Evolutionary conservation across 2,113 vertebrate genomes (phyloP).

Genomic region (Himantopus leucocephalus): DNA sequence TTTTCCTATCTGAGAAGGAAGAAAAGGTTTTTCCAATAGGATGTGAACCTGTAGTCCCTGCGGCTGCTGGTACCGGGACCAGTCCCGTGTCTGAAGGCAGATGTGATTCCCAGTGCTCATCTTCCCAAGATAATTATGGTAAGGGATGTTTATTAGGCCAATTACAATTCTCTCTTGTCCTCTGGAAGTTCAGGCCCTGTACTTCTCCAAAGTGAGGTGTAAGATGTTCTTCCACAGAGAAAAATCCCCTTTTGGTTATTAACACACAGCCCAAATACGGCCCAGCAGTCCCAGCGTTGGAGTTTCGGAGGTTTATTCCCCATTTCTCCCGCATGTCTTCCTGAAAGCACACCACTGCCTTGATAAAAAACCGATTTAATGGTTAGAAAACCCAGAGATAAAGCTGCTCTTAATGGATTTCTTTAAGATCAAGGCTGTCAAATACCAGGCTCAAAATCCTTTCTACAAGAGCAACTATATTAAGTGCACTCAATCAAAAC

Average conservation of each 20-base stretch:
- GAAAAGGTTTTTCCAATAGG: background rate
- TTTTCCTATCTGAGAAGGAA: background rate
- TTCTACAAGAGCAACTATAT: background rate
- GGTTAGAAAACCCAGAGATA: background rate
- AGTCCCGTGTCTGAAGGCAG: background rate
- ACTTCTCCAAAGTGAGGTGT: background rate
- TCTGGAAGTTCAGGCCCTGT: too few relatives aligned
- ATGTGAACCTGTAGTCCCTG: background rate
- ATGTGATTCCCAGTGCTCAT: fast-evolving
- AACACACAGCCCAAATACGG: background rate
- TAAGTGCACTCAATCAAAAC: slow-evolving; percentile 24
- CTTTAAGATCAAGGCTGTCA: slow-evolving; percentile 44
- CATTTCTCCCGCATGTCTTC: background rate
- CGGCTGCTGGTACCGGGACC: fast-evolving
- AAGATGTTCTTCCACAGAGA: background rate
- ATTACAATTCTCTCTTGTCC: too few relatives aligned
- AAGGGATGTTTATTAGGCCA: background rate
- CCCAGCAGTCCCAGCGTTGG: fast-evolving
- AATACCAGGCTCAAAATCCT: slow-evolving; percentile 1
- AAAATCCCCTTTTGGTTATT: background rate
- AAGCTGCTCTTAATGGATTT: slow-evolving; percentile 13
- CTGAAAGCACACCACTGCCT: background rate
- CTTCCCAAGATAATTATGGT: background rate
- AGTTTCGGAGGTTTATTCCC: background rate
- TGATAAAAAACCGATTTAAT: background rate